Percentiles rank a stretch among this genome's conserved stretches.
Conservation (phyloP, 37 sponge, comb jelly and placozoan species). For the Chondrosia reniformis region DNA sequence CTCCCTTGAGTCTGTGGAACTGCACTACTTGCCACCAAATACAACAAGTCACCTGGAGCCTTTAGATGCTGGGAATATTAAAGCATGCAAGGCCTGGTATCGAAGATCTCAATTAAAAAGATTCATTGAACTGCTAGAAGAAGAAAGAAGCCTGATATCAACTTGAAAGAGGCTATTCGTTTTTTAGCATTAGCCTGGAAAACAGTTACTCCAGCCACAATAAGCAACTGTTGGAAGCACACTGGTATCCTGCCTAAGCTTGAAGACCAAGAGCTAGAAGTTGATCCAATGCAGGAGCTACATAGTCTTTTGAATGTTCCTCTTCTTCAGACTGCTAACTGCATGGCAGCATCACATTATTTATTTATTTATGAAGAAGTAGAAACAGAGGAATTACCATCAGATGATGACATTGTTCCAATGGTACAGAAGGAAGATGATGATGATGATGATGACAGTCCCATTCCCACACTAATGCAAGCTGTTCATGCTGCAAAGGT, state of each 20-base stretch:
- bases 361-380: too few species aligned
- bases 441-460: not conserved
- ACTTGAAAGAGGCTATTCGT: constrained; percentile 1
- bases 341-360: too few species aligned
- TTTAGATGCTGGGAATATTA: constrained; percentile 14
- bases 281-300: too few species aligned
- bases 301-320: too few species aligned
- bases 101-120: constrained; percentile 8
- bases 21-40: constrained; percentile 15
- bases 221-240: constrained; percentile 11
- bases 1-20: not conserved
- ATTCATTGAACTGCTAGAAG: constrained; percentile 14
- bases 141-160: constrained; percentile 13
- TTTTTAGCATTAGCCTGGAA: constrained; percentile 17
- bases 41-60: constrained; percentile 14
- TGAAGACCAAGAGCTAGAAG: too few species aligned
- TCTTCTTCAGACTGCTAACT: too few species aligned
- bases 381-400: constrained; percentile 9
- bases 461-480: not conserved
- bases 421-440: not conserved
- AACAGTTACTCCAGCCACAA: not conserved
- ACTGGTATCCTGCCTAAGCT: too few species aligned
- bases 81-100: constrained; percentile 7
- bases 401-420: constrained; percentile 19
- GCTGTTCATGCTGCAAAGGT: not conserved